Evolutionary conservation across 2,113 vertebrate species (phyloP).

Genomic region (Oreocharis arfaki): DNA sequence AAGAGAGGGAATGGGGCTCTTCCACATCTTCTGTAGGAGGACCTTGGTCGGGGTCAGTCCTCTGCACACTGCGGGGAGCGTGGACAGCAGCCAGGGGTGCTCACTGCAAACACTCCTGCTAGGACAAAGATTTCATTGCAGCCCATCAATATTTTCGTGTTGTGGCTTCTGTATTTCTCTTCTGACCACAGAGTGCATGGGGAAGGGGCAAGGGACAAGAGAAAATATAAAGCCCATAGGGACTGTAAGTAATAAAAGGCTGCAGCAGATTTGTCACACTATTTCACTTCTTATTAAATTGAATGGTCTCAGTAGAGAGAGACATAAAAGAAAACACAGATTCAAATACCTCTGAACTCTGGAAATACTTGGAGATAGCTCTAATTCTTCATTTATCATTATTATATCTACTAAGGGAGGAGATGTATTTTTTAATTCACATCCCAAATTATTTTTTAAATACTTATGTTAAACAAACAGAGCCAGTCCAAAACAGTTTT

Average conservation of each 20-base stretch:
- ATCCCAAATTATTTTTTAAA: background rate
- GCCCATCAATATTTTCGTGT: background rate
- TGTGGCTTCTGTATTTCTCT: background rate
- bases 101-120: accelerated
- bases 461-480: background rate
- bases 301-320: constrained; percentile 4
- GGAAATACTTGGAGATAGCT: background rate
- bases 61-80: background rate
- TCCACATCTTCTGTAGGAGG: too few species aligned
- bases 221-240: background rate
- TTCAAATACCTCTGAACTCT: constrained; percentile 19
- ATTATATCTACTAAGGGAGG: background rate
- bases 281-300: constrained; percentile 43
- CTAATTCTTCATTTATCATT: constrained; percentile 5
- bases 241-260: constrained; percentile 32
- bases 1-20: background rate
- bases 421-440: background rate
- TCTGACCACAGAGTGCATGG: background rate
- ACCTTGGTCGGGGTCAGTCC: background rate
- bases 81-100: background rate
- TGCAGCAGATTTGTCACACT: constrained; percentile 42
- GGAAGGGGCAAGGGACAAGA: background rate
- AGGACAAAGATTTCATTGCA: background rate
- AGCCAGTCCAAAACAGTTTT: background rate
- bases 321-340: constrained; percentile 2